Evolutionary conservation across 92 coral and sea anemone species (phyloP), one percentile per base, ranked within the genome.

Genomic region (Paramuricea clavata): DNA sequence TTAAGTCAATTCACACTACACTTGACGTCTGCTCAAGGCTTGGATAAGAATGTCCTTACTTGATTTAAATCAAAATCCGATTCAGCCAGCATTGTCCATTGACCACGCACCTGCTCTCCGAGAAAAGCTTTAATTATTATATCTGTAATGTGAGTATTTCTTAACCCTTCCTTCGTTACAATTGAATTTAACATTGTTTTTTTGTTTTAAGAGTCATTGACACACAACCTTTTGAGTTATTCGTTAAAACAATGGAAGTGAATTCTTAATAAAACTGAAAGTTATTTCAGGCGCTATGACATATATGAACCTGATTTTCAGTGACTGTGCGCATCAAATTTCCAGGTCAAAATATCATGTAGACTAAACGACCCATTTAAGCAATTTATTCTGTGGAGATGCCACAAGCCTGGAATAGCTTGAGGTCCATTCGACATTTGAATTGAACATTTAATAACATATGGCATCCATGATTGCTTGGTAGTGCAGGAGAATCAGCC

Each of bases 341-440:
- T 49, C 82, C 64, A 15, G 47, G 82, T 33, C 82, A n/a, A 1
- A 34, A 70, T 70, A 41, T 73, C 79, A 73, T 41, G 28, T 39
- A 28, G 64, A 19, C 67, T 76, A 49, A 49, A 76, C 64, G 68
- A 76, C 35, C 22, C 43, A 49, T 49, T 76, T 49, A 31, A 76
- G 25, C 23, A 26, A 76, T 76, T 76, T 76, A 76, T 15, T 74
- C 19, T 74, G 34, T 26, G 30, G 80, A 26, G 70, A 26, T 62
- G 70, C 36, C 49, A 34, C 61, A 62, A 62, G 70, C 70, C 39
- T 62, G 42, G 25, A 65, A 65, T 65, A 65, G 39, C 72, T 26
- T 65, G 72, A 65, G 72, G 72, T 65, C 72, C 72, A 65, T 26
- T 31, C 62, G 62, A 54, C 62, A 54, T 26, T 65, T 33, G 35